A percentile compares a stretch with the other conserved stretches of the same genome.
These are phyloP conservation scores for Nannospalax galili DNA, from an alignment of 2,113 vertebrate species.

Conservation along the genomic window DNA sequence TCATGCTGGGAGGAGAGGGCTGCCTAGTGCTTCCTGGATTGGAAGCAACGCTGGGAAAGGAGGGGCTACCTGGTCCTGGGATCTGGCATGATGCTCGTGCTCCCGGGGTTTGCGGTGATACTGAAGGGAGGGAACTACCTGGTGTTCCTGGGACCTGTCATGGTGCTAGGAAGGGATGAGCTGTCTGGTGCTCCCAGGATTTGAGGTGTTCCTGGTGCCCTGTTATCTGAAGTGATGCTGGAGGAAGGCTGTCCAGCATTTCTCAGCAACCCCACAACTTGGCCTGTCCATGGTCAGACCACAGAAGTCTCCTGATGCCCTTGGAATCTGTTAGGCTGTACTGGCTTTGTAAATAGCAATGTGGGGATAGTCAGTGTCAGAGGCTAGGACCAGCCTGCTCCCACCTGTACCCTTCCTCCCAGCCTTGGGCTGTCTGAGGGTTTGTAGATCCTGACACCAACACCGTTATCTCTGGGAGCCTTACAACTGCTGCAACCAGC, in stretches of 20 bases:
- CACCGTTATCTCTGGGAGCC: not conserved
- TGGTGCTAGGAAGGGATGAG: not conserved
- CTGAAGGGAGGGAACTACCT: not conserved
- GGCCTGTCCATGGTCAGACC: not conserved
- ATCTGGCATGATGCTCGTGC: too few species aligned
- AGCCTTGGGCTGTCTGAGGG: not conserved
- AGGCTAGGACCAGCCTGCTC: not conserved
- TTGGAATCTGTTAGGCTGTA: not conserved
- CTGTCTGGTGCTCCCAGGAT: not conserved
- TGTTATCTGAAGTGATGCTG: not conserved
- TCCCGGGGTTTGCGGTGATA: too few species aligned
- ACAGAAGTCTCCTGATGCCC: not conserved
- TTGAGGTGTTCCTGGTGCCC: not conserved
- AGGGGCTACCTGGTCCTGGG: not conserved
- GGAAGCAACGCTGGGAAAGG: not conserved
- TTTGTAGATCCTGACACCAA: not conserved
- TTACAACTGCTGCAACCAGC: not conserved
- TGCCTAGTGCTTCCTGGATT: not conserved
- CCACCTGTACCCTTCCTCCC: rapidly evolving
- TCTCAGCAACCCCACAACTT: not conserved
- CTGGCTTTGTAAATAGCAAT: not conserved
- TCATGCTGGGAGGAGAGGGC: not conserved
- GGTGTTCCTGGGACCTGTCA: not conserved
- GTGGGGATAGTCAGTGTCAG: not conserved
- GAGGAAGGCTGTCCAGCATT: too few species aligned